Evolutionary conservation across 2,888 invertebrate genomes (phyloP).

Genomic region (Autographa gamma): DNA sequence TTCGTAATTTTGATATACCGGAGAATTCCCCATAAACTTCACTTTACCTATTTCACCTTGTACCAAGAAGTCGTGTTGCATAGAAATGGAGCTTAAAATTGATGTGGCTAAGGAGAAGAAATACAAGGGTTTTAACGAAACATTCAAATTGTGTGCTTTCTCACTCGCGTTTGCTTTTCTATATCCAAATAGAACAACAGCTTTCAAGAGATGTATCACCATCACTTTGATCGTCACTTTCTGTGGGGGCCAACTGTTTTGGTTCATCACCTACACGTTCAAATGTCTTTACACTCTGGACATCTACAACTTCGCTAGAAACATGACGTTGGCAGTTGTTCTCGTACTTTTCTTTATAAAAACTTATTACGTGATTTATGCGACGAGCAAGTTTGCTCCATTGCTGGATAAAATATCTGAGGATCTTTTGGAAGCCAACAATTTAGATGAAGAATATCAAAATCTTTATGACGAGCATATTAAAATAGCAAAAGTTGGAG

Average conservation of each 20-base stretch:
- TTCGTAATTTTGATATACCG: slow-evolving; percentile 20
- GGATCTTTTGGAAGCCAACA: slow-evolving; percentile 72
- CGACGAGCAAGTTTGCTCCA: slow-evolving; percentile 65
- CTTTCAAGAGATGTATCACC: slow-evolving; percentile 55
- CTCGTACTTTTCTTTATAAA: slow-evolving; percentile 75
- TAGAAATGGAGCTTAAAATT: slow-evolving; percentile 49
- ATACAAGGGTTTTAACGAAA: slow-evolving; percentile 73
- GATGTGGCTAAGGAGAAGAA: slow-evolving; percentile 52
- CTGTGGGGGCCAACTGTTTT: slow-evolving; percentile 68
- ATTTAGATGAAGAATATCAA: slow-evolving; percentile 70
- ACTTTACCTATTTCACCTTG: slow-evolving; percentile 24
- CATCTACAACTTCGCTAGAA: slow-evolving; percentile 72
- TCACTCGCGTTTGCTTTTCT: slow-evolving; percentile 71
- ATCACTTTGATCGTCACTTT: slow-evolving; percentile 58
- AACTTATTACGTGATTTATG: slow-evolving; percentile 69
- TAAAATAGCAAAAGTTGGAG: slow-evolving; percentile 66
- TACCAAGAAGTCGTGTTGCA: not conserved
- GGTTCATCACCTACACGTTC: slow-evolving; percentile 70
- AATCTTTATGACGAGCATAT: slow-evolving; percentile 70
- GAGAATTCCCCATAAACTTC: slow-evolving; percentile 27
- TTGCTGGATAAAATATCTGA: slow-evolving; percentile 70
- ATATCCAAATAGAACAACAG: slow-evolving; percentile 73
- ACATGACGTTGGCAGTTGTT: slow-evolving; percentile 71
- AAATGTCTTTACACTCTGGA: slow-evolving; percentile 69
- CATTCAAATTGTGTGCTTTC: slow-evolving; percentile 73